Percentiles rank a stretch among this genome's conserved stretches.
These are phyloP conservation scores for Bolborhynchus lineola DNA, from an alignment of 2,113 vertebrate species.

Conservation along the genomic window DNA sequence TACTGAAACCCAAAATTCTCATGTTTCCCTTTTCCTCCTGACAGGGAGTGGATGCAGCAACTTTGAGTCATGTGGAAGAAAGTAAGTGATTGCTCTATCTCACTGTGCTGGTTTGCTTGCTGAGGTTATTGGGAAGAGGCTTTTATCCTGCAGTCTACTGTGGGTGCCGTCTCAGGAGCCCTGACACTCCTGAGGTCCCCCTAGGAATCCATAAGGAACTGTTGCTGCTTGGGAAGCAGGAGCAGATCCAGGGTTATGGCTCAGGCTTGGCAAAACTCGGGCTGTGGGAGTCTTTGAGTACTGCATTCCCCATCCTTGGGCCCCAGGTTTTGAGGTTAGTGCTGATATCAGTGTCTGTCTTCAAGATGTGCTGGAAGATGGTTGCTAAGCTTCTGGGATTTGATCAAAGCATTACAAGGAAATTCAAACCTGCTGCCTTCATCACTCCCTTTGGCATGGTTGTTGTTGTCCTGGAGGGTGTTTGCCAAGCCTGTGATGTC, in stretches of 20 bases:
- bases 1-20: background rate
- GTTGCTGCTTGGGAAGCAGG: background rate
- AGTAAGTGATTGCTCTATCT: constrained; percentile 75
- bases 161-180: background rate
- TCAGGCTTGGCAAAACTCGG: background rate
- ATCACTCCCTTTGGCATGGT: background rate
- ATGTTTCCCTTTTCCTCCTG: background rate
- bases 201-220: background rate
- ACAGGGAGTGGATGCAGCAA: constrained; percentile 64
- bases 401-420: background rate
- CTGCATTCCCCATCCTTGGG: background rate
- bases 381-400: background rate
- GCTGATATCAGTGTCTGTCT: background rate
- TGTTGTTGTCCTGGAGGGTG: background rate
- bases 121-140: background rate
- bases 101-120: accelerated
- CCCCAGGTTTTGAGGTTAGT: background rate
- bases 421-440: background rate
- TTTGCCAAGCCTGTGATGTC: background rate
- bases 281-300: background rate
- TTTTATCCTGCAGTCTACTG: background rate
- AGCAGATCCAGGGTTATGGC: background rate
- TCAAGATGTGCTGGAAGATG: background rate
- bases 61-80: constrained; percentile 44
- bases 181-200: background rate